Conservation (phyloP, 2,113 vertebrate genomes). For the Oostethus manadensis region DNA sequence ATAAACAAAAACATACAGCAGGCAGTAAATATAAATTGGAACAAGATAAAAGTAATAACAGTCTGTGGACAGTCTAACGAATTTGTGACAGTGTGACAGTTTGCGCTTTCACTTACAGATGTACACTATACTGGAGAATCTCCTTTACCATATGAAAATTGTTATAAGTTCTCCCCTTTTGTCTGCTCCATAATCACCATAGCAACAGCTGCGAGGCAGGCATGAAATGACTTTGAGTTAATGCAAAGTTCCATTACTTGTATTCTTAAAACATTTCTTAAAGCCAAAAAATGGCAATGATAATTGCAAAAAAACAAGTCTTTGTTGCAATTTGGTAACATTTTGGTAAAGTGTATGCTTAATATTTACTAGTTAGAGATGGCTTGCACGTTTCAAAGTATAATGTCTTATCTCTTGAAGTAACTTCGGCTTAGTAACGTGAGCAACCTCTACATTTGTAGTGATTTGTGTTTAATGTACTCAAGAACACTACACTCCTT, state of each 20-base stretch:
- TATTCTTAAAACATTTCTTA: conserved; percentile 12
- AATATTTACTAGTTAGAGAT: not conserved
- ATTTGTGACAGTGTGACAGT: no score
- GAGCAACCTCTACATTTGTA: conserved; percentile 12
- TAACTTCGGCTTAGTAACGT: conserved; percentile 3
- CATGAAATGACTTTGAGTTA: not conserved
- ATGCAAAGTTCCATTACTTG: conserved; percentile 11
- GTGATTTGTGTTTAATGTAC: conserved; percentile 6
- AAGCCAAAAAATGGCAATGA: not conserved
- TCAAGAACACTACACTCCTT: not conserved
- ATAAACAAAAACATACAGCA: no score
- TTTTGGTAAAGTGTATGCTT: not conserved
- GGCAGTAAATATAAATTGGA: no score
- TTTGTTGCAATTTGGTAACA: not conserved
- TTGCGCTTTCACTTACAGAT: no score
- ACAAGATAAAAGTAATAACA: no score
- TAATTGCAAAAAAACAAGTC: no score
- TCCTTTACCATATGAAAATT: no score
- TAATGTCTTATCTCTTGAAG: not conserved
- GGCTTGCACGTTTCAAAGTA: not conserved
- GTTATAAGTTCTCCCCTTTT: not conserved
- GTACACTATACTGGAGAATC: no score
- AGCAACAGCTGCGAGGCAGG: conserved; percentile 7
- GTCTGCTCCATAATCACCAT: conserved; percentile 11
- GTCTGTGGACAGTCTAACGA: no score